Conservation (phyloP, 2,888 invertebrate species). For the Rotaria macrura region DNA sequence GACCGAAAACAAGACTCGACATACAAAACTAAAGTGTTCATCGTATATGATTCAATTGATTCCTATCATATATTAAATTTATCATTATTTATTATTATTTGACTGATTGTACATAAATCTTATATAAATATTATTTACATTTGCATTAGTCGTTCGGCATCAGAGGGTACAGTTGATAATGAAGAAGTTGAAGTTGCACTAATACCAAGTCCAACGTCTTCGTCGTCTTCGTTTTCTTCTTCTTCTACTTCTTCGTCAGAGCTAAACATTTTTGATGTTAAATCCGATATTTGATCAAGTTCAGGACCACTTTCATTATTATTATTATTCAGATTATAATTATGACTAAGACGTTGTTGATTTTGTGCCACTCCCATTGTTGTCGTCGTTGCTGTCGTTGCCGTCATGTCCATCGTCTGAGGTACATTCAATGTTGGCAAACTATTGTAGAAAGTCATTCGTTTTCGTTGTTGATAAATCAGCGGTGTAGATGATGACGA, state of each 20-base stretch:
- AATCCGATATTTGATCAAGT: conserved; percentile 11
- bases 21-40: background rate
- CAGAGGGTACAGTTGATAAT: background rate
- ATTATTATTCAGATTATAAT: conserved; percentile 10
- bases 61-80: background rate
- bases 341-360: background rate
- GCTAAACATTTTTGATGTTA: conserved; percentile 19
- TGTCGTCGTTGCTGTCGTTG: background rate
- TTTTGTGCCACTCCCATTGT: too few species aligned
- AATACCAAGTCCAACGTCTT: background rate
- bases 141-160: background rate
- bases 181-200: background rate
- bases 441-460: background rate
- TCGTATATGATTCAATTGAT: background rate
- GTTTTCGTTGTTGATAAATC: background rate
- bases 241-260: background rate
- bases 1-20: too few species aligned
- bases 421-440: background rate
- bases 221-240: background rate
- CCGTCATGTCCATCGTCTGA: background rate
- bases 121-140: background rate
- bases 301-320: conserved; percentile 9
- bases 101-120: background rate
- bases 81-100: background rate
- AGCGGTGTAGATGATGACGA: background rate